Conservation (phyloP, 2,113 vertebrate species). For the Eclectus roratus region DNA sequence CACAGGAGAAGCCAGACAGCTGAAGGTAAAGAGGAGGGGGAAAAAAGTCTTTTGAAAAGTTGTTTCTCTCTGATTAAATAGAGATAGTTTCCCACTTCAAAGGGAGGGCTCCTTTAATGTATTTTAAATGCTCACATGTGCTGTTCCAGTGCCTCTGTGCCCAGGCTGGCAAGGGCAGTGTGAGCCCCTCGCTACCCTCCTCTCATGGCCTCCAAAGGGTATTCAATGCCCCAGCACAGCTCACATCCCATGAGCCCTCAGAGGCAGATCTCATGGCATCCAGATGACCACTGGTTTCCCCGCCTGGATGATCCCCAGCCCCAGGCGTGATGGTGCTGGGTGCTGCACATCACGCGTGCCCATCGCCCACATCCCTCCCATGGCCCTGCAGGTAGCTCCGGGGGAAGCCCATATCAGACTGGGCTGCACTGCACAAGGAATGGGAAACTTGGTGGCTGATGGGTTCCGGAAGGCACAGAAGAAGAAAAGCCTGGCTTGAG, state of each 20-base stretch:
- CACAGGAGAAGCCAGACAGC: constrained; percentile 80
- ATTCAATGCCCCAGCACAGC: neutral
- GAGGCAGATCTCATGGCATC: fast-evolving
- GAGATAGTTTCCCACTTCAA: constrained; percentile 82
- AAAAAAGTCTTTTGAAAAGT: constrained; percentile 79
- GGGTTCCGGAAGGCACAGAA: neutral
- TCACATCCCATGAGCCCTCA: neutral
- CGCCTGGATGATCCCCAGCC: fast-evolving
- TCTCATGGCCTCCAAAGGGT: neutral
- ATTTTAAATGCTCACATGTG: constrained; percentile 75
- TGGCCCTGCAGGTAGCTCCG: fast-evolving
- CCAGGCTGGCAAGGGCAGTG: neutral
- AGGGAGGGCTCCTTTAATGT: constrained; percentile 77
- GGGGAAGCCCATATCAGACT: fast-evolving
- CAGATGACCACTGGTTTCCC: fast-evolving
- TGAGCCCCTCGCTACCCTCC: neutral
- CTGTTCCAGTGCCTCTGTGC: neutral
- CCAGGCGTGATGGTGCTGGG: too few species aligned
- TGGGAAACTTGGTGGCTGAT: fast-evolving
- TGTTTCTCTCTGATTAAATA: constrained; percentile 85
- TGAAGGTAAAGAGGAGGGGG: constrained; percentile 77
- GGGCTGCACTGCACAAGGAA: neutral
- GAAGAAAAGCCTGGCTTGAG: neutral
- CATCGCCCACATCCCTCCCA: fast-evolving
- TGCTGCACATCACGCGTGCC: fast-evolving